phyloP scores from a whole-genome alignment of 2,113 vertebrate genomes.

The Anhinga rufa region DNA sequence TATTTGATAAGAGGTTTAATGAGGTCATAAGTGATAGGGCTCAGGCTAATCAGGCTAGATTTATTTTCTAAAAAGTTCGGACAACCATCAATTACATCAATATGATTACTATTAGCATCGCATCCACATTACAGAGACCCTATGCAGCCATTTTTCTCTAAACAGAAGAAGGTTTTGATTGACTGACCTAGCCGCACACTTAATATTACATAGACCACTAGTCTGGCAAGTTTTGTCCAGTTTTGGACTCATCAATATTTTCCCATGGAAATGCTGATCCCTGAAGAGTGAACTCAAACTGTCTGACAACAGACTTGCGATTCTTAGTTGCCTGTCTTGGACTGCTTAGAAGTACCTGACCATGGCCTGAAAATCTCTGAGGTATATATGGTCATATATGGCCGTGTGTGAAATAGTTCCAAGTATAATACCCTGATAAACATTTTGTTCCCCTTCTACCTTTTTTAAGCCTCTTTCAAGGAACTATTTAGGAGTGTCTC shows the following conservation, averaged over 20 bases:
- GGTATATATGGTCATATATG: background rate
- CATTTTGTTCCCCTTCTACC: background rate
- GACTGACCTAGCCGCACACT: background rate
- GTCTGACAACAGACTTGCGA: background rate
- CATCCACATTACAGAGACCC: background rate
- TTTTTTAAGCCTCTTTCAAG: background rate
- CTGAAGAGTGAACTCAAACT: background rate
- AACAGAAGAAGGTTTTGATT: background rate
- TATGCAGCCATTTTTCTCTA: background rate
- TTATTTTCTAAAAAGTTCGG: background rate
- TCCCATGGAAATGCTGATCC: background rate
- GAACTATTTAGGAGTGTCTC: background rate
- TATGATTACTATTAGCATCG: background rate
- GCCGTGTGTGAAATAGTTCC: background rate
- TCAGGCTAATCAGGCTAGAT: background rate
- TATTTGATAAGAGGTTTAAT: background rate
- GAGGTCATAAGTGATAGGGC: background rate
- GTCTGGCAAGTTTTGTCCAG: background rate
- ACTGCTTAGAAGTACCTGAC: background rate
- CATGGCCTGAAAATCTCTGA: background rate
- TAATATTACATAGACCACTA: background rate
- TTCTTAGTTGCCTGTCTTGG: background rate
- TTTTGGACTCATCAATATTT: background rate
- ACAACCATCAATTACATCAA: background rate
- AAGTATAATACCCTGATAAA: background rate